Percentiles rank a stretch among this genome's conserved stretches.
Evolutionary conservation across 2,797 vertebrate genomes (phyloP).

Genomic region (Tachyglossus aculeatus): DNA sequence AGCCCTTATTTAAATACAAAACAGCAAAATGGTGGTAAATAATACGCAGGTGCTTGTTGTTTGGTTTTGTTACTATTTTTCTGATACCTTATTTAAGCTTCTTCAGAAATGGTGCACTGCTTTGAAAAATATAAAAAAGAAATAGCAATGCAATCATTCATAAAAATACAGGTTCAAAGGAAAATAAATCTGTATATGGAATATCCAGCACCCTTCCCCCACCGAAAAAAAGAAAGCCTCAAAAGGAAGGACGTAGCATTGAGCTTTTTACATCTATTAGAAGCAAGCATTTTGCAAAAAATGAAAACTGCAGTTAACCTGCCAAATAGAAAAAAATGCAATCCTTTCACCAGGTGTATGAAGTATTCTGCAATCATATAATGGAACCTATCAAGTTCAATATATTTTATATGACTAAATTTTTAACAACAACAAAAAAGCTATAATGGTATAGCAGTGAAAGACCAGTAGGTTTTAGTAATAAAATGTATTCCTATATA

Average conservation of each 20-base stretch:
- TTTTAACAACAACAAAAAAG: slow-evolving; percentile 53
- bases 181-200: too few species aligned
- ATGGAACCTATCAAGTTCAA: slow-evolving; percentile 58
- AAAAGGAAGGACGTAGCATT: slow-evolving; percentile 49
- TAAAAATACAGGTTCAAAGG: too few species aligned
- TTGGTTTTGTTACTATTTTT: too few species aligned
- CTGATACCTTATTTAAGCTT: too few species aligned
- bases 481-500: slow-evolving; percentile 30
- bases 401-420: slow-evolving; percentile 63
- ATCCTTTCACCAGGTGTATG: slow-evolving; percentile 57
- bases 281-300: slow-evolving; percentile 47
- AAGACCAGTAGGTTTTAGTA: slow-evolving; percentile 30
- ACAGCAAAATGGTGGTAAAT: too few species aligned
- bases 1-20: too few species aligned
- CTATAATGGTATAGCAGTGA: slow-evolving; percentile 25
- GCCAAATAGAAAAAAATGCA: slow-evolving; percentile 61
- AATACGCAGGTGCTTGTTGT: too few species aligned
- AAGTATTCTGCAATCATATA: slow-evolving; percentile 61
- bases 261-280: slow-evolving; percentile 43
- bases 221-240: slow-evolving; percentile 1
- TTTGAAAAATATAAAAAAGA: too few species aligned
- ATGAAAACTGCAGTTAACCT: slow-evolving; percentile 61
- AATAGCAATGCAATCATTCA: not conserved
- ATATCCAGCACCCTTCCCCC: too few species aligned
- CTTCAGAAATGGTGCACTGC: too few species aligned